Conservation (phyloP, 1,140 invertebrate genomes). For the Drosophila lacteicornis region DNA sequence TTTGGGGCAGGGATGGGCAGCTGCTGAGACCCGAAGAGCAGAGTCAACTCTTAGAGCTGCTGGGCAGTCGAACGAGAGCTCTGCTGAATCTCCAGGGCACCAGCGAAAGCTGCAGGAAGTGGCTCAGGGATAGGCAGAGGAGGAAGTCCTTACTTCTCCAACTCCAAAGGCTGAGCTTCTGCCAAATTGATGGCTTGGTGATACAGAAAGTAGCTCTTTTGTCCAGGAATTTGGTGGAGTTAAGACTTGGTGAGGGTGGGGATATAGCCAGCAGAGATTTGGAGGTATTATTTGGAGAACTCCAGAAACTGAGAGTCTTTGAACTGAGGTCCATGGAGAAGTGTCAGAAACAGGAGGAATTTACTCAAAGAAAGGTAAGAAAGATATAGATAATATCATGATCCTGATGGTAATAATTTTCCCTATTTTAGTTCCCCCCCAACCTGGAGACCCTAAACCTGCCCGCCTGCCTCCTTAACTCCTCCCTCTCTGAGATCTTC, state of each 20-base stretch:
- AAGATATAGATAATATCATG: too few relatives aligned
- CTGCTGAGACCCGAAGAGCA: conserved; percentile 36
- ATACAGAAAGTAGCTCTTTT: conserved; percentile 33
- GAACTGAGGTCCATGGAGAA: conserved; percentile 36
- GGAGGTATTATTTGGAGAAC: conserved; percentile 16
- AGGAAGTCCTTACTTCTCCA: neutral
- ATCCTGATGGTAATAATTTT: neutral
- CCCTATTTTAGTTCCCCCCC: neutral
- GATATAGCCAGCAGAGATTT: conserved; percentile 25
- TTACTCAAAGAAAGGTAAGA: neutral
- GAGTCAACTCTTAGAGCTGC: conserved; percentile 37
- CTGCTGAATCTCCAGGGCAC: conserved; percentile 49
- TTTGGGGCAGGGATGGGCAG: conserved; percentile 40
- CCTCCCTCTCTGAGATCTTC: conserved; percentile 38
- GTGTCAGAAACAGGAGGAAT: neutral
- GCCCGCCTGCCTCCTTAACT: conserved; percentile 59
- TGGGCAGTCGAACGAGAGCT: conserved; percentile 37
- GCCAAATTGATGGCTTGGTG: conserved; percentile 17
- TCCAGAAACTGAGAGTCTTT: conserved; percentile 34
- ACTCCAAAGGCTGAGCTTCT: conserved; percentile 47
- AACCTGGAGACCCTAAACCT: conserved; percentile 49
- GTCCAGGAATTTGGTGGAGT: conserved; percentile 42
- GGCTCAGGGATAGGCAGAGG: conserved; percentile 19
- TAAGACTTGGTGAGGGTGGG: conserved; percentile 33
- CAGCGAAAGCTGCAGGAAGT: conserved; percentile 13